phyloP scores from a whole-genome alignment of 2,113 vertebrate genomes.

The Passer montanus region DNA sequence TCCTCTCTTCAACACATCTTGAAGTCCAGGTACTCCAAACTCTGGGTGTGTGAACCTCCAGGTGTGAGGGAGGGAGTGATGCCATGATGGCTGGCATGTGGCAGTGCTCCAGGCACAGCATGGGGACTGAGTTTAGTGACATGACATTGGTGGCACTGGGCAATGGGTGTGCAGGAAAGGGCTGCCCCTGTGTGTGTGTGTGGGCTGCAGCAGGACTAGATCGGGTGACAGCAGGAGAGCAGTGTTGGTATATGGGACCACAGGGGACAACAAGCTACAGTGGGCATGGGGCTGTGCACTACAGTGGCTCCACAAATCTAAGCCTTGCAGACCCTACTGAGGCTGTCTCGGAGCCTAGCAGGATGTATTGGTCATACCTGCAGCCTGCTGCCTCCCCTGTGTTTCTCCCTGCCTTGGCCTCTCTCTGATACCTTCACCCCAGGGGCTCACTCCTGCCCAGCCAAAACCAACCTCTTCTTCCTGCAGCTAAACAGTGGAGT shows the following conservation, averaged over 20 bases:
- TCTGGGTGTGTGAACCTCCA: rapidly evolving
- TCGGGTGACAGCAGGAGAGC: not conserved
- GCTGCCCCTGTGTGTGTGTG: not conserved
- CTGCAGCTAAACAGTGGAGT: not conserved
- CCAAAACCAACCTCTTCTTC: not conserved
- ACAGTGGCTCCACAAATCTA: rapidly evolving
- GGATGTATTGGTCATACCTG: not conserved
- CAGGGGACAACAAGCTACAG: rapidly evolving
- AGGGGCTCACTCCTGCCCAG: not conserved
- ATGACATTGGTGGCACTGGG: rapidly evolving
- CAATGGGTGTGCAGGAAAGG: rapidly evolving
- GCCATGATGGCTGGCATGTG: rapidly evolving
- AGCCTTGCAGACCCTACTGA: not conserved
- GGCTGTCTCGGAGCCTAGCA: not conserved
- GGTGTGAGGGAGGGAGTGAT: not conserved
- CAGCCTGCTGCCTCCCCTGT: not conserved
- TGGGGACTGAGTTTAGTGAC: not conserved
- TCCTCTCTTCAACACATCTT: not conserved
- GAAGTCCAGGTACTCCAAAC: not conserved
- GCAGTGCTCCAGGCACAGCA: not conserved
- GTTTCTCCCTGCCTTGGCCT: not conserved
- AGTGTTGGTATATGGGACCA: not conserved
- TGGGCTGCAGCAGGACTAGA: not conserved
- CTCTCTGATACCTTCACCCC: not conserved
- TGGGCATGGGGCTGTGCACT: no score